A percentile compares a stretch with the other conserved stretches of the same genome.
phyloP scores from a whole-genome alignment of 2,113 vertebrate genomes.

The Pseudorasbora parva region DNA sequence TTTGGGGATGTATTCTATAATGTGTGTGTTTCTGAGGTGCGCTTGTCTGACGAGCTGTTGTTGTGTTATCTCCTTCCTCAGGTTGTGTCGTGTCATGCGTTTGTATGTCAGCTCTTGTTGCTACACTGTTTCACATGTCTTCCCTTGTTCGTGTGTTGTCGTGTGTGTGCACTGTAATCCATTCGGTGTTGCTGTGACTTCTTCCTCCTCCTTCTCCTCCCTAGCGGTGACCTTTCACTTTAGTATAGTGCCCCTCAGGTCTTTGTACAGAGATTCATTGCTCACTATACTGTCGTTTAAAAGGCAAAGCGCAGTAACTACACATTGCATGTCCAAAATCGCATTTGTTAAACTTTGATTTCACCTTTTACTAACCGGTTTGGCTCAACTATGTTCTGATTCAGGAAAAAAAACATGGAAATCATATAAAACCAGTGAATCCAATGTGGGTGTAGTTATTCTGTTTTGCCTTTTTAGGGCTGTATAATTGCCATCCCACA shows the following conservation, averaged over 20 bases:
- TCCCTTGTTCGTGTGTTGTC: conserved; percentile 54
- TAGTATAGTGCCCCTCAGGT: conserved; percentile 24
- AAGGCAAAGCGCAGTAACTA: conserved; percentile 3
- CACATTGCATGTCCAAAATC: background rate
- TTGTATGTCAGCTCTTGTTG: conserved; percentile 73
- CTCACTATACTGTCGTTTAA: background rate
- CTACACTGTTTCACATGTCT: conserved; percentile 73
- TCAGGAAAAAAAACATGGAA: background rate
- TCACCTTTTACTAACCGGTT: background rate
- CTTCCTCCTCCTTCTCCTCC: conserved; percentile 73
- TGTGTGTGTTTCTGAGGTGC: conserved; percentile 47
- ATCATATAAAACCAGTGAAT: background rate
- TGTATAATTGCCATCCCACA: background rate
- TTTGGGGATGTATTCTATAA: conserved; percentile 42
- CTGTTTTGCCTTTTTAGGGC: conserved; percentile 17
- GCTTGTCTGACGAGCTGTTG: conserved; percentile 62
- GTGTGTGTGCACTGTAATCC: conserved; percentile 58
- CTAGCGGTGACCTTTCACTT: conserved; percentile 56
- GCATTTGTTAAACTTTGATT: background rate
- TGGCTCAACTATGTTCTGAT: background rate
- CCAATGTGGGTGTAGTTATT: background rate
- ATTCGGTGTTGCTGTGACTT: conserved; percentile 70
- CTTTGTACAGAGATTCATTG: background rate
- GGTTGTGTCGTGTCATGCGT: conserved; percentile 74
- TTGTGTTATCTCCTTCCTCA: conserved; percentile 72